Conservation (phyloP, 2,797 vertebrate genomes). For the Hozukius guyotensis region DNA sequence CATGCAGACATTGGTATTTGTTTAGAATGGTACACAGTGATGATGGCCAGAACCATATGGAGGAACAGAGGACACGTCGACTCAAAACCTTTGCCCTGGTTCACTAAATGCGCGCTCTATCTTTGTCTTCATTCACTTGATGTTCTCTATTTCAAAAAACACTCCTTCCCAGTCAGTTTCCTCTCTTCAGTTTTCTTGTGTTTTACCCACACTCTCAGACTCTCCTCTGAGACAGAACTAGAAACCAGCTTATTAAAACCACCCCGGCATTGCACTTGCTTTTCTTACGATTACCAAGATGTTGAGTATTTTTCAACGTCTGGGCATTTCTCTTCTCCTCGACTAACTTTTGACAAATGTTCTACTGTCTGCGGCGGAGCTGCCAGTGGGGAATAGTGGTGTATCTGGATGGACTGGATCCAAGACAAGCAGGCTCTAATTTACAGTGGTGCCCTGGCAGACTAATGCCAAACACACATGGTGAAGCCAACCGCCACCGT, state of each 20-base stretch:
- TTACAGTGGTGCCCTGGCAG: constrained; percentile 53
- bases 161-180: background rate
- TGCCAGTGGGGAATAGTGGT: constrained; percentile 32
- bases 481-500: constrained; percentile 35
- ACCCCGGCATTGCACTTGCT: constrained; percentile 21
- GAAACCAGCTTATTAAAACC: constrained; percentile 24
- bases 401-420: constrained; percentile 53
- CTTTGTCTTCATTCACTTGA: background rate
- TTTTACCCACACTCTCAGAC: background rate
- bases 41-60: background rate
- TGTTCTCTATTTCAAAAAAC: background rate
- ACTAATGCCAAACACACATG: constrained; percentile 55
- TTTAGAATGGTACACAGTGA: background rate
- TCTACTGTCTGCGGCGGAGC: constrained; percentile 37
- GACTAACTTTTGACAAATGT: constrained; percentile 53
- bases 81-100: background rate
- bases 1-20: background rate
- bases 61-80: background rate
- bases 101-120: background rate
- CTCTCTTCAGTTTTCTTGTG: background rate
- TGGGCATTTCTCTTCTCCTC: constrained; percentile 20
- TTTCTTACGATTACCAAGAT: constrained; percentile 8
- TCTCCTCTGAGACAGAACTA: constrained; percentile 9
- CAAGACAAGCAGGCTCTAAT: constrained; percentile 64
- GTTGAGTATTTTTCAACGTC: constrained; percentile 17